phyloP scores from a whole-genome alignment of 2,888 invertebrate genomes.

The Platypus cylindrus region DNA sequence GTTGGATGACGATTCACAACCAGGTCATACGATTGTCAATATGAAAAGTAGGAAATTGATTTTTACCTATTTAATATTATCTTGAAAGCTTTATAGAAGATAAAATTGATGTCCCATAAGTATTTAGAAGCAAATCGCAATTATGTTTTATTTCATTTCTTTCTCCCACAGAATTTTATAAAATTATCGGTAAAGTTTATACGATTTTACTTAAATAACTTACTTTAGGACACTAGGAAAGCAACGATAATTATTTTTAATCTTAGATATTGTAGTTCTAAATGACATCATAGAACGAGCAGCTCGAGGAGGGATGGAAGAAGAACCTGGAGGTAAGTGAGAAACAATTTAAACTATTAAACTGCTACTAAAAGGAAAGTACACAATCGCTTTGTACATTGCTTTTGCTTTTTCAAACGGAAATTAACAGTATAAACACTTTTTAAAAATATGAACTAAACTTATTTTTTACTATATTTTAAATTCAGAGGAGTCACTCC shows the following conservation, averaged over 20 bases:
- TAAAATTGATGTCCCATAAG: too few species aligned
- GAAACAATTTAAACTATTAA: conserved; percentile 1
- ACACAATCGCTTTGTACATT: conserved; percentile 39
- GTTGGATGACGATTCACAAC: conserved; percentile 64
- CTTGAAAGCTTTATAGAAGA: too few species aligned
- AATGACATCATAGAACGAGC: conserved; percentile 96
- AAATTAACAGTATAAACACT: conserved; percentile 13
- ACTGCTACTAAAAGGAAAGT: conserved; percentile 19
- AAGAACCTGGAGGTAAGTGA: conserved; percentile 75
- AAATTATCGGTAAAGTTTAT: too few species aligned
- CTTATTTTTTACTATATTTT: conserved; percentile 23
- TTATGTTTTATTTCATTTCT: too few species aligned
- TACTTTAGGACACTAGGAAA: conserved; percentile 1
- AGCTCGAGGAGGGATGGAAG: conserved; percentile 75
- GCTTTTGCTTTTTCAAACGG: too few species aligned
- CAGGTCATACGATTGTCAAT: conserved; percentile 81
- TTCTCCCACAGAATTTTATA: too few species aligned
- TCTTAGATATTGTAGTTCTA: conserved; percentile 86
- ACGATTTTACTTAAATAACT: too few species aligned
- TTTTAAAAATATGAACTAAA: conserved; percentile 24
- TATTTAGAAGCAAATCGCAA: too few species aligned
- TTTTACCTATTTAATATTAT: neutral
- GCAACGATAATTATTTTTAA: neutral
- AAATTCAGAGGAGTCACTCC: conserved; percentile 25
- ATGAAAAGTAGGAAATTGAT: conserved; percentile 49